These are phyloP conservation scores for Eubucco bourcierii DNA, from an alignment of 2,113 vertebrate genomes.

Conservation along the genomic window DNA sequence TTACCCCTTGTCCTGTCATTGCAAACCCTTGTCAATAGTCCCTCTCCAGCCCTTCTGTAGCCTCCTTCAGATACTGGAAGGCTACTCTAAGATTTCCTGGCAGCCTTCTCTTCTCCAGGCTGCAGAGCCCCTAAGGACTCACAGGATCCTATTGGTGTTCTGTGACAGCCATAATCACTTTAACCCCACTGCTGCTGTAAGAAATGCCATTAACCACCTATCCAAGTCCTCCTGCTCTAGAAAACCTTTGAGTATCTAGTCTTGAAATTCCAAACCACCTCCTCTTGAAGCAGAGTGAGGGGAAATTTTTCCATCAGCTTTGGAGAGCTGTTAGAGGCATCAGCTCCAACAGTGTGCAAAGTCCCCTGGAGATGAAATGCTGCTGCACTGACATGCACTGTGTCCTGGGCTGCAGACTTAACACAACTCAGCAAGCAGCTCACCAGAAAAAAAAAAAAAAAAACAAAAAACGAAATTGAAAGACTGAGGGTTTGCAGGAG, in stretches of 20 bases:
- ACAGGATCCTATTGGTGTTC: too few species aligned
- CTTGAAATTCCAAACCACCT: neutral
- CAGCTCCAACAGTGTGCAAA: neutral
- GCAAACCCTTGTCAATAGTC: too few species aligned
- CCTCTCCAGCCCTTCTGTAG: too few species aligned
- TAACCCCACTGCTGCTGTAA: neutral
- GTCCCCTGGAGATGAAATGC: neutral
- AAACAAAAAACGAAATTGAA: too few species aligned
- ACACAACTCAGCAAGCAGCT: neutral
- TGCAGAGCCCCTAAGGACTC: too few species aligned
- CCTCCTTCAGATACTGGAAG: too few species aligned
- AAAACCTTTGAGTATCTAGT: neutral
- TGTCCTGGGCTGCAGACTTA: fast-evolving
- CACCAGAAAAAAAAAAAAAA: fast-evolving
- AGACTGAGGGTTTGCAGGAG: neutral
- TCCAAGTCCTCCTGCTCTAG: neutral
- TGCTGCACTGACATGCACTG: neutral
- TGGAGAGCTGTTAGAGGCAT: neutral
- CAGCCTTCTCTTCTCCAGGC: too few species aligned
- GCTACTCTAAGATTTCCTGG: too few species aligned
- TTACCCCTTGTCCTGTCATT: too few species aligned
- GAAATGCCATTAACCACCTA: neutral
- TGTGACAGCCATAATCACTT: too few species aligned
- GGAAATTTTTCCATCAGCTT: neutral
- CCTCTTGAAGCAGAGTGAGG: neutral